phyloP scores from a whole-genome alignment of 2,113 vertebrate species.

The Serinus canaria region DNA sequence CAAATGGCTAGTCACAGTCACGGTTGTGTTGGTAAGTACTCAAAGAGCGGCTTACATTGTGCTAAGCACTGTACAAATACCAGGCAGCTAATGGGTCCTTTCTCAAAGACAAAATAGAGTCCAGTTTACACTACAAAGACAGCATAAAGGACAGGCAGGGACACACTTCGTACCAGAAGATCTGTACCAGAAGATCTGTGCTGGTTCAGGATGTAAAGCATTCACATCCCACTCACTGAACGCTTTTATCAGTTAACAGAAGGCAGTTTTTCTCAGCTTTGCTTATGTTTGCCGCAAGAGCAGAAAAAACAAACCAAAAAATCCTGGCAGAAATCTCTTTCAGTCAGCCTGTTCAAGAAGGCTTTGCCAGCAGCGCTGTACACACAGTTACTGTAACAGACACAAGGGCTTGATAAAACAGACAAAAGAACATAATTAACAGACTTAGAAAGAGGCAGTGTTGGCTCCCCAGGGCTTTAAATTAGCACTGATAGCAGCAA shows the following conservation, averaged over 20 bases:
- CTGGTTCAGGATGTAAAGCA: neutral
- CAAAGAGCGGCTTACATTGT: neutral
- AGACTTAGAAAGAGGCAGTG: neutral
- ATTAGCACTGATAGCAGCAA: neutral
- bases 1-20: neutral
- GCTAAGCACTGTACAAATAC: neutral
- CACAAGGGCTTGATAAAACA: neutral
- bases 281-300: neutral
- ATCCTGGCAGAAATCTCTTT: neutral
- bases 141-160: neutral
- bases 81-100: neutral
- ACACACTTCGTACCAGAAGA: neutral
- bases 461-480: neutral
- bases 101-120: conserved; percentile 21
- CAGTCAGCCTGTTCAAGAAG: neutral
- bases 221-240: neutral
- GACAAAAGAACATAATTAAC: neutral
- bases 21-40: neutral
- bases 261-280: neutral
- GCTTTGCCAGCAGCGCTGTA: neutral
- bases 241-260: neutral
- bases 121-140: neutral
- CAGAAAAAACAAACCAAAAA: neutral
- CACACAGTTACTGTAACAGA: neutral
- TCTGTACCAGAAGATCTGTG: neutral